Evolutionary conservation across 2,888 invertebrate species (phyloP).

Genomic region (Thyatira batis): DNA sequence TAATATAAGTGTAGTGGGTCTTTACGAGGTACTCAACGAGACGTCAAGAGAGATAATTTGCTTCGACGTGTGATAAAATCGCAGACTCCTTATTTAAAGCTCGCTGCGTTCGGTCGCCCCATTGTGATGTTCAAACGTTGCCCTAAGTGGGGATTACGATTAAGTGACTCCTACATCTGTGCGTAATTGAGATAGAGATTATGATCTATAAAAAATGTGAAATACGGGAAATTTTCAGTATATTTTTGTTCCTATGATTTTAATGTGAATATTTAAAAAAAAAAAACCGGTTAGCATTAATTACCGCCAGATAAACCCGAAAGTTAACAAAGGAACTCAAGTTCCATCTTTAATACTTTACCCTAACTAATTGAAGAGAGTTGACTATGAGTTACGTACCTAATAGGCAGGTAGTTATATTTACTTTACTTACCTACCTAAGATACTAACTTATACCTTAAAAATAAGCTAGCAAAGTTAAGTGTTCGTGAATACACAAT

Average conservation of each 20-base stretch:
- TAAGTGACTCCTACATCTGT: conserved; percentile 25
- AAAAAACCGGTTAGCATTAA: no score
- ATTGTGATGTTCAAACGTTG: conserved; percentile 48
- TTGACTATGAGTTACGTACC: no score
- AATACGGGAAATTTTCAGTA: not conserved
- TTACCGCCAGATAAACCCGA: no score
- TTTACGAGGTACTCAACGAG: conserved; percentile 61
- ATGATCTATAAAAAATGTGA: conserved; percentile 20
- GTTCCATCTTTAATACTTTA: no score
- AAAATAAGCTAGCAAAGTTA: not conserved
- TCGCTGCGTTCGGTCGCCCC: conserved; percentile 31
- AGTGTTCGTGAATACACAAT: not conserved
- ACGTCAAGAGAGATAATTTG: conserved; percentile 61
- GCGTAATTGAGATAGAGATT: conserved; percentile 17
- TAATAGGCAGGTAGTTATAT: no score
- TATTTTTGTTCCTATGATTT: not conserved
- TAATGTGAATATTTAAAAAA: not conserved
- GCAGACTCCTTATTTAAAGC: conserved; percentile 49
- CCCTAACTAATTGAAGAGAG: no score
- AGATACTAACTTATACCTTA: not conserved
- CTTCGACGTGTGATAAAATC: conserved; percentile 67
- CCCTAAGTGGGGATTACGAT: conserved; percentile 44
- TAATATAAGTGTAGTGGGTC: conserved; percentile 64
- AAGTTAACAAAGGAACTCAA: no score
- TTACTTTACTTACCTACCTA: not conserved